Base-by-base conservation (phyloP, 2,888 invertebrate species). In the Drosophila nigritarsus region DNA sequence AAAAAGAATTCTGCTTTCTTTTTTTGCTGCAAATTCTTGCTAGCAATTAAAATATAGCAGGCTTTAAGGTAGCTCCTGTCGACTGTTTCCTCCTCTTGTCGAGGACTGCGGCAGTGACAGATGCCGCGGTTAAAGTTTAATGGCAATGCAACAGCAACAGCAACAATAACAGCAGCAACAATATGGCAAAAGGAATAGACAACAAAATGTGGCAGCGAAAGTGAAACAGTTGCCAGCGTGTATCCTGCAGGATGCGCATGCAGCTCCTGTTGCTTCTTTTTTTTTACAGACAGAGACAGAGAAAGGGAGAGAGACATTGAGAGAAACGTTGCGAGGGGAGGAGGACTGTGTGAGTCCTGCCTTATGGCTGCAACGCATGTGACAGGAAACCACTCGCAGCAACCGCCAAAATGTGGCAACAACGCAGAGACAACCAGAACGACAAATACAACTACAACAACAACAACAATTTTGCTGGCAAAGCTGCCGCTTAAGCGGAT, bases 381-480 rank as follows among this genome's bases (percentile, higher is more conserved):
- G 78, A 80, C 89, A 87, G 87, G 87, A 87, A 87, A 86, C 84
- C 82, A 78, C 81, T 85, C 85, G 71, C 88, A 68, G 80, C 74
- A 75, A 88, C 87, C 89, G 87, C 87, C 89, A 80, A 87, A 87
- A 88, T 88, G 87, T 78, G 87, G 89, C 87, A 88, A 86, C 83
- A 82, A 56, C 73, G 61, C 65, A 69, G 56, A 64, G 65, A 74
- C 65, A 60, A 63, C 73, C 55, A 66, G 71, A 73, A 64, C 66
- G 70, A 77, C 76, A 68, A 77, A 63, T 18, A 53, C 65, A 36
- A 63, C 78, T 73, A 63, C 65, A 65, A 63, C 73, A 65, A 51
- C 63, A 66, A 66, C 79, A 55, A 66, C 82, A 78, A 59, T 60
- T 60, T 60, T 48, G 51, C 75, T 73, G 59, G 56, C 54, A 80